phyloP scores from a whole-genome alignment of 1,140 invertebrate species.

The Zaprionus ghesquierei region DNA sequence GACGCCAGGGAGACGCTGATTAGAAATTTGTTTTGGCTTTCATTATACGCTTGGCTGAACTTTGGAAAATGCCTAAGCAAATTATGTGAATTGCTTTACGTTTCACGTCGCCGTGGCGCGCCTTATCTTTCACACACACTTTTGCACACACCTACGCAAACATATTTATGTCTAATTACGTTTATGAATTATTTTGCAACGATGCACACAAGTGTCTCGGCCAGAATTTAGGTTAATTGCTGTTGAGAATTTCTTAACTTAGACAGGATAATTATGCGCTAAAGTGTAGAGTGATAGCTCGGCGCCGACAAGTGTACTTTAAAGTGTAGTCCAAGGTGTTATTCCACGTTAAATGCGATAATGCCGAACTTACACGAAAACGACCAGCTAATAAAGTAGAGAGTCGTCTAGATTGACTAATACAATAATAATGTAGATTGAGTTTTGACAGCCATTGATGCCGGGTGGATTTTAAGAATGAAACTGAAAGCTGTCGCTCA shows the following conservation, averaged over 20 bases:
- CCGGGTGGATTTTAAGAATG: conserved; percentile 37
- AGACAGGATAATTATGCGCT: conserved; percentile 24
- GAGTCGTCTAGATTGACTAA: background rate
- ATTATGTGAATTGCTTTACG: conserved; percentile 27
- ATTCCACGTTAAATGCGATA: background rate
- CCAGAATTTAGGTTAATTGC: conserved; percentile 65
- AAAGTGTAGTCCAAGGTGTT: background rate
- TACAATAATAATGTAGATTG: background rate
- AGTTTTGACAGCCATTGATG: conserved; percentile 4
- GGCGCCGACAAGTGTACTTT: background rate
- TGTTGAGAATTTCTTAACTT: background rate
- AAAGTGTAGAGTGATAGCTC: background rate
- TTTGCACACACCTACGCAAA: background rate
- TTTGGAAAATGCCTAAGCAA: conserved; percentile 29
- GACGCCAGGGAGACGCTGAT: conserved; percentile 30
- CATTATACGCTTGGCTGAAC: conserved; percentile 36
- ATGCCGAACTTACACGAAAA: background rate
- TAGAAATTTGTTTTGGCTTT: conserved; percentile 41
- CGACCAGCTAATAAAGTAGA: background rate
- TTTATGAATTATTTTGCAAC: conserved; percentile 30
- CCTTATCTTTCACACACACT: conserved; percentile 19
- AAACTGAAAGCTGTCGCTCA: conserved; percentile 40
- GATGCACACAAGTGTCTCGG: background rate
- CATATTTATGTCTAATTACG: conserved; percentile 7
- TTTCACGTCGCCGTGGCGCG: background rate